Conservation (phyloP, 1,140 invertebrate genomes). For the Leptinotarsa defecta region DNA sequence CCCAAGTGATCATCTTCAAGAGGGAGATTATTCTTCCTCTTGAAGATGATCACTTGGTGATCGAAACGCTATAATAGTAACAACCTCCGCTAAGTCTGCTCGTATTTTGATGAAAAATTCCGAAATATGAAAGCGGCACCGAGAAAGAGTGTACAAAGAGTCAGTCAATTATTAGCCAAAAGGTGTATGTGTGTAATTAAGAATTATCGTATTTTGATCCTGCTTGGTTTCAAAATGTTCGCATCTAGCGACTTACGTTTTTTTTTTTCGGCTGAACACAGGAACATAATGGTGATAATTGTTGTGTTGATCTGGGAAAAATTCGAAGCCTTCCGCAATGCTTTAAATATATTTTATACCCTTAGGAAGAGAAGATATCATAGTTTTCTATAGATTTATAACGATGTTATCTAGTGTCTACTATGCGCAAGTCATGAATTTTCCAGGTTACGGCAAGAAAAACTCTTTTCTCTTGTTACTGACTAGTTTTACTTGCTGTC, state of each 20-base stretch:
- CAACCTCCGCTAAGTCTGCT: not conserved
- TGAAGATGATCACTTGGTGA: too few relatives aligned
- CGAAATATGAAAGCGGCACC: not conserved
- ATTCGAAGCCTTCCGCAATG: conserved; percentile 32
- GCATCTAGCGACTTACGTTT: not conserved
- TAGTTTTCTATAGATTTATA: conserved; percentile 53
- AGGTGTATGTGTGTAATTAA: not conserved
- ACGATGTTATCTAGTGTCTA: conserved; percentile 50
- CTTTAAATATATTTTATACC: conserved; percentile 52
- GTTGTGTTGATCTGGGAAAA: not conserved
- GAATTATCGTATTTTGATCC: not conserved
- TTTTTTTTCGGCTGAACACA: not conserved
- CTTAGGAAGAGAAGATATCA: conserved; percentile 46
- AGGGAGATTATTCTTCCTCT: too few relatives aligned
- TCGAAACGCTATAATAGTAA: not conserved
- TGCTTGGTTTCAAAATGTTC: conserved; percentile 1
- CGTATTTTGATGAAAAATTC: not conserved
- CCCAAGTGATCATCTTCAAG: too few relatives aligned
- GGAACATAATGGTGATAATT: conserved; percentile 6
- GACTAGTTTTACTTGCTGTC: conserved; percentile 29
- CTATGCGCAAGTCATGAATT: conserved; percentile 39
- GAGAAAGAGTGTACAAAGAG: not conserved
- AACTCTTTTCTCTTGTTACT: conserved; percentile 23
- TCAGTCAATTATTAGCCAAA: not conserved
- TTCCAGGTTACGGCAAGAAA: conserved; percentile 18